phyloP scores from a whole-genome alignment of 2,113 vertebrate genomes.

The Passer domesticus region DNA sequence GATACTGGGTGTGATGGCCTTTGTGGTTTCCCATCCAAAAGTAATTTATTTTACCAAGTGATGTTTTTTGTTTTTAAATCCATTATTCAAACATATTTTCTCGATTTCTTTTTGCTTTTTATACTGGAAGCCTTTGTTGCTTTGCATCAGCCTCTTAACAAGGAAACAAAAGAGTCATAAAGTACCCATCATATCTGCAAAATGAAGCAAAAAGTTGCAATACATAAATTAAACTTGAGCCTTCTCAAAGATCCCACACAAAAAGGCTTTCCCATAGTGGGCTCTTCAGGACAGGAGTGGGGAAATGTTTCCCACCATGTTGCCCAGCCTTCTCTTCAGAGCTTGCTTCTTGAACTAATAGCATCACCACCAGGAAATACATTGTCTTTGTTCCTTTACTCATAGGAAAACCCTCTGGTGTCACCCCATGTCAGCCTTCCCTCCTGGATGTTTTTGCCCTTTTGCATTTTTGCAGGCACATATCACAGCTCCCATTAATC shows the following conservation, averaged over 20 bases:
- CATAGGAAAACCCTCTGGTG: neutral
- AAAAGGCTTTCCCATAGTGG: neutral
- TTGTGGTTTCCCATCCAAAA: neutral
- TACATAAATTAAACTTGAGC: neutral
- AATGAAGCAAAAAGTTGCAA: neutral
- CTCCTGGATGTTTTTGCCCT: slow-evolving; percentile 3
- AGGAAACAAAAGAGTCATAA: neutral
- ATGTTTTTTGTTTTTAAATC: neutral
- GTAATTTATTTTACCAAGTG: neutral
- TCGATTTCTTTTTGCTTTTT: neutral
- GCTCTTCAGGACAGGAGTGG: neutral
- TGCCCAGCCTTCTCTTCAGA: neutral
- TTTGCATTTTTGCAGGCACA: slow-evolving; percentile 28
- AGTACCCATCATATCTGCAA: neutral
- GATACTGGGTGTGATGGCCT: neutral
- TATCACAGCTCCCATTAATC: slow-evolving; percentile 41
- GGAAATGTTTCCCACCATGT: neutral
- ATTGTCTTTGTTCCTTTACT: neutral
- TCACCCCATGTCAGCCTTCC: neutral
- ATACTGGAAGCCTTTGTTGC: neutral
- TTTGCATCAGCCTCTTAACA: neutral
- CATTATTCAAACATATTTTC: neutral
- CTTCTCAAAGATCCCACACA: neutral
- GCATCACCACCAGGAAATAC: neutral
- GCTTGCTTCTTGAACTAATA: neutral